A percentile compares a stretch with the other conserved stretches of the same genome.
Conservation (phyloP, 2,797 vertebrate species). For the Lycodopsis pacificus region DNA sequence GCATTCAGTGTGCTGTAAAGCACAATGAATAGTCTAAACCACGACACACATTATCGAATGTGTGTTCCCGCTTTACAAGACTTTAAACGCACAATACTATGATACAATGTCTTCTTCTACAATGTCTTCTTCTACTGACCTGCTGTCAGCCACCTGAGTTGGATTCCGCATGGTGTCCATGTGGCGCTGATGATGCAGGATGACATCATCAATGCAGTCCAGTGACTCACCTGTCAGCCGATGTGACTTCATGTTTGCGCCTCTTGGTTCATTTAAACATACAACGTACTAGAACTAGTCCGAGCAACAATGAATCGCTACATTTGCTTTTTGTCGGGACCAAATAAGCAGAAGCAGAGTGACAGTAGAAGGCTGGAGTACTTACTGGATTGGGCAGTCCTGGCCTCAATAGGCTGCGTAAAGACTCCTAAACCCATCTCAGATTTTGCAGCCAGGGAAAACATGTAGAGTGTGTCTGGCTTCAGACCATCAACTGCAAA, state of each 20-base stretch:
- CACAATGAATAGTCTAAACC: background rate
- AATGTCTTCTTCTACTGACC: background rate
- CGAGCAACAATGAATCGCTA: background rate
- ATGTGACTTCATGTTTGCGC: background rate
- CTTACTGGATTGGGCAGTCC: constrained; percentile 96
- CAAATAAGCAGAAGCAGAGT: background rate
- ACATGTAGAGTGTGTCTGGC: constrained; percentile 92
- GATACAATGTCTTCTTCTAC: background rate
- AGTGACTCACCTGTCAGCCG: background rate
- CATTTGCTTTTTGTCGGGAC: background rate
- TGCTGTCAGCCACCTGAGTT: too few species aligned
- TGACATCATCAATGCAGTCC: background rate
- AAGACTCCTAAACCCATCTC: constrained; percentile 93
- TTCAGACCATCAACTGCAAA: constrained; percentile 92
- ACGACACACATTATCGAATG: background rate
- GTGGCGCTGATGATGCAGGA: background rate
- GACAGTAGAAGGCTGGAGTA: constrained; percentile 45
- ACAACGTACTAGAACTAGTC: background rate
- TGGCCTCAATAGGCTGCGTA: constrained; percentile 88
- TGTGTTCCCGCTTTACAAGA: background rate
- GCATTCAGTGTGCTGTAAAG: background rate
- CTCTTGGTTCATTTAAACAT: background rate
- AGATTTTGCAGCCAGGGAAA: constrained; percentile 93
- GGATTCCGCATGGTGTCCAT: background rate
- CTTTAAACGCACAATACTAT: too few species aligned